Percentiles rank a stretch among this genome's conserved stretches.
Evolutionary conservation across 1,140 invertebrate genomes (phyloP).

Genomic region (Pygmarrhopalites habei): DNA sequence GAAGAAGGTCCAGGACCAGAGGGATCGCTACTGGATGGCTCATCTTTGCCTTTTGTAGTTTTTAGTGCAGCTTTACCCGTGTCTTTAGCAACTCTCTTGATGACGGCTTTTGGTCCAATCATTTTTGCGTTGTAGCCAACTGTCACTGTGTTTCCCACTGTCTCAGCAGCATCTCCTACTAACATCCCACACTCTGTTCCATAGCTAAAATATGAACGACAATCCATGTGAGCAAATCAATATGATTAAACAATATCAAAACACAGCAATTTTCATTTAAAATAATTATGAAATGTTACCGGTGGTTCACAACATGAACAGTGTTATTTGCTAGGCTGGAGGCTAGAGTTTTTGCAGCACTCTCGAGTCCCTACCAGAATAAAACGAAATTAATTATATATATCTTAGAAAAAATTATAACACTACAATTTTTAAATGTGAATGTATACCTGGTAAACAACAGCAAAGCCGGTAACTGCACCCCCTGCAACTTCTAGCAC

Average conservation of each 20-base stretch:
- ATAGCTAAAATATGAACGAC: slow-evolving; percentile 58
- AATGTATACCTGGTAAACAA: slow-evolving; percentile 60
- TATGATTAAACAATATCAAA: too few species aligned
- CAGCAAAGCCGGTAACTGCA: slow-evolving; percentile 59
- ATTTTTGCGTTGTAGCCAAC: slow-evolving; percentile 54
- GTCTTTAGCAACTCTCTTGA: slow-evolving; percentile 57
- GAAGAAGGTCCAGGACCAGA: neutral
- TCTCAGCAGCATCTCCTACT: slow-evolving; percentile 53
- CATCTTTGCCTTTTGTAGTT: slow-evolving; percentile 41
- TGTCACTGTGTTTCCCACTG: slow-evolving; percentile 56
- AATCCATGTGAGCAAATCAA: slow-evolving; percentile 20
- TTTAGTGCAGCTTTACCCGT: slow-evolving; percentile 55
- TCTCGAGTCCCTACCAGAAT: slow-evolving; percentile 59
- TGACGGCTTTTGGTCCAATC: slow-evolving; percentile 57
- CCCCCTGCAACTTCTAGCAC: slow-evolving; percentile 60
- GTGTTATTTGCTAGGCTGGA: slow-evolving; percentile 59
- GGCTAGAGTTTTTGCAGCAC: slow-evolving; percentile 57
- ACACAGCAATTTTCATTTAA: too few species aligned
- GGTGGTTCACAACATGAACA: slow-evolving; percentile 59
- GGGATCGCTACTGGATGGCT: neutral
- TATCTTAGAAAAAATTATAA: too few species aligned
- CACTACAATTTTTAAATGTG: too few species aligned
- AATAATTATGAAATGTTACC: slow-evolving; percentile 47
- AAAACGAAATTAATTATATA: too few species aligned
- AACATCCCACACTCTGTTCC: slow-evolving; percentile 53